Conservation (phyloP, 2,113 vertebrate species). For the Apteryx mantelli region DNA sequence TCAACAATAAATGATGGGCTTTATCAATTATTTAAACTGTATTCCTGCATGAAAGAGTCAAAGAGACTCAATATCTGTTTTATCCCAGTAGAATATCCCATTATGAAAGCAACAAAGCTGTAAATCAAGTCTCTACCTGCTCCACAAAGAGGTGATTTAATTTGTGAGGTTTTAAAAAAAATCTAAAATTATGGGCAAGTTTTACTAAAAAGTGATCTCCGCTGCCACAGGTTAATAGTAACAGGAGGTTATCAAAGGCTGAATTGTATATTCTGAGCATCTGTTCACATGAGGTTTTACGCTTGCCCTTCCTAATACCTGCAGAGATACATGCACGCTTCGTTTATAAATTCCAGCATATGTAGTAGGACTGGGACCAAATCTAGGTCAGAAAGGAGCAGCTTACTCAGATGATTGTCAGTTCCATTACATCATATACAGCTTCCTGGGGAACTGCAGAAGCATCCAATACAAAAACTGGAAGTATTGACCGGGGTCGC, state of each 20-base stretch:
- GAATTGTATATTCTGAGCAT: neutral
- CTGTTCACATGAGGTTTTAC: neutral
- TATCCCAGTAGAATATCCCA: neutral
- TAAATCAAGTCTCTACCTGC: neutral
- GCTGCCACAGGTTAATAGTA: neutral
- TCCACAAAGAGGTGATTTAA: neutral
- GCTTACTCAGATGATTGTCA: neutral
- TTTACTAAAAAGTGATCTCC: neutral
- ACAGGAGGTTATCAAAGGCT: neutral
- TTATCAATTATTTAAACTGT: constrained; percentile 31
- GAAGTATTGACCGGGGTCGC: neutral
- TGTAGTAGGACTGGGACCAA: neutral
- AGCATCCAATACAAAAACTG: neutral
- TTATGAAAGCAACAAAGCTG: neutral
- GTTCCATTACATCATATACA: neutral
- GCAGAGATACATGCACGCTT: neutral
- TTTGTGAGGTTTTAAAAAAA: neutral
- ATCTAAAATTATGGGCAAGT: neutral
- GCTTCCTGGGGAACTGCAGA: neutral
- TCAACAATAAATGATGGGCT: neutral
- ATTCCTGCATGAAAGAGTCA: neutral
- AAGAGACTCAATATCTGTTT: neutral
- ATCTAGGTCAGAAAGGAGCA: neutral
- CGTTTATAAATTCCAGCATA: fast-evolving
- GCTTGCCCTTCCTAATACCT: neutral